A percentile compares a stretch with the other conserved stretches of the same genome.
phyloP scores from a whole-genome alignment of 2,888 invertebrate genomes.

The Lasiommata megera region DNA sequence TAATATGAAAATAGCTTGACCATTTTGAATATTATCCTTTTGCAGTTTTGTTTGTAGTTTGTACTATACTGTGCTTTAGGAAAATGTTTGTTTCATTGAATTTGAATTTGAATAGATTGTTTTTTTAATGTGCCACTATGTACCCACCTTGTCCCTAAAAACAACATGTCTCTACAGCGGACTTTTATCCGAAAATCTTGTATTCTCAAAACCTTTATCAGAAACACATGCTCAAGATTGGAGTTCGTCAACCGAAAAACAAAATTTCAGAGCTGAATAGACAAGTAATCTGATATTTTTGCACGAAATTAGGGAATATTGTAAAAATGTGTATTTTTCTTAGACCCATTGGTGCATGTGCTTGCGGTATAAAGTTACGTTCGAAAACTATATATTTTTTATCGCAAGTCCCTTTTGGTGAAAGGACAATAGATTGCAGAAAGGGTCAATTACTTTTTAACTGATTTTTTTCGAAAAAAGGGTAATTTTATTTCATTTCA shows the following conservation, averaged over 20 bases:
- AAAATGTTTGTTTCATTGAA: too few species aligned
- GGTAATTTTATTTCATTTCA: conserved; percentile 30
- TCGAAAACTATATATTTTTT: conserved; percentile 51
- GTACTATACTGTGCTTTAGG: too few species aligned
- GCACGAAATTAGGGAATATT: conserved; percentile 70
- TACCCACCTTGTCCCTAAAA: neutral
- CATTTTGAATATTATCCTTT: too few species aligned
- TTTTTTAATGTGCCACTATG: neutral
- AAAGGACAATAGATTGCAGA: conserved; percentile 62
- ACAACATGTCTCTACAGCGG: neutral
- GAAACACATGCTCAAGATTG: conserved; percentile 65
- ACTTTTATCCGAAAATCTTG: conserved; percentile 5
- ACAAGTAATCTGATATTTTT: conserved; percentile 71
- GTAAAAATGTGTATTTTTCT: conserved; percentile 69
- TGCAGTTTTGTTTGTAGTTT: too few species aligned
- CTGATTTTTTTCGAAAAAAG: conserved; percentile 9
- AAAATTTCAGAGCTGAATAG: conserved; percentile 39
- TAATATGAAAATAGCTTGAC: too few species aligned
- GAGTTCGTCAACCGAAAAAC: conserved; percentile 56
- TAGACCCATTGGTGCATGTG: conserved; percentile 63
- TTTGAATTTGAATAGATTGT: neutral
- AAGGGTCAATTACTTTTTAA: conserved; percentile 64
- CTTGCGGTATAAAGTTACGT: conserved; percentile 67
- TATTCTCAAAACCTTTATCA: conserved; percentile 45
- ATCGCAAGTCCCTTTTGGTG: conserved; percentile 56